Evolutionary conservation across 1,140 invertebrate species (phyloP).

Genomic region (Calliopsis andreniformis): DNA sequence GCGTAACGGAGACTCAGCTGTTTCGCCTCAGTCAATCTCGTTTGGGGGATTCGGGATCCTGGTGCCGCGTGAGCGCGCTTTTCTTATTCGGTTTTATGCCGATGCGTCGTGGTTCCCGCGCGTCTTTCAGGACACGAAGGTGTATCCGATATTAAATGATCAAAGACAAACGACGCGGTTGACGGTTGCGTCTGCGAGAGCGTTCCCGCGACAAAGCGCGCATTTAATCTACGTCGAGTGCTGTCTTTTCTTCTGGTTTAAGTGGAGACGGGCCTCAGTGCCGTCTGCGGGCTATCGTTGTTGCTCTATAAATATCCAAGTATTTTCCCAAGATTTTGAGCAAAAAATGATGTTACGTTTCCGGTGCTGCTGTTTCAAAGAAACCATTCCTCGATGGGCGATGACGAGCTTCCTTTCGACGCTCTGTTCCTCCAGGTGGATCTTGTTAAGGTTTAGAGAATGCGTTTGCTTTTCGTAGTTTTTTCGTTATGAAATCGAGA

Average conservation of each 20-base stretch:
- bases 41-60: conserved; percentile 30
- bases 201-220: not conserved
- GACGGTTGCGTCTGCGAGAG: not conserved
- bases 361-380: conserved; percentile 6
- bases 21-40: conserved; percentile 44
- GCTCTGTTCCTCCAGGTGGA: conserved; percentile 49
- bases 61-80: conserved; percentile 2
- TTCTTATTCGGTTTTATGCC: conserved; percentile 41
- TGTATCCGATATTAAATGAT: conserved; percentile 28
- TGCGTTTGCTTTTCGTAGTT: conserved; percentile 11
- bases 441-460: conserved; percentile 59
- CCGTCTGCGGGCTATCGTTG: not conserved
- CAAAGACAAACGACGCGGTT: conserved; percentile 15
- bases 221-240: not conserved
- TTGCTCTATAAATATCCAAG: conserved; percentile 23
- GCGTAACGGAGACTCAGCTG: conserved; percentile 56
- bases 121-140: not conserved
- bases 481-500: conserved; percentile 35
- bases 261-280: too few relatives aligned
- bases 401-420: conserved; percentile 34
- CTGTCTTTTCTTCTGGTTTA: not conserved
- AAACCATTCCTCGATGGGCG: conserved; percentile 24
- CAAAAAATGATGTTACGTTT: conserved; percentile 6
- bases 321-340: conserved; percentile 28
- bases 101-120: not conserved